These are phyloP conservation scores for Columba guinea DNA, from an alignment of 2,797 vertebrate species.

Conservation along the genomic window DNA sequence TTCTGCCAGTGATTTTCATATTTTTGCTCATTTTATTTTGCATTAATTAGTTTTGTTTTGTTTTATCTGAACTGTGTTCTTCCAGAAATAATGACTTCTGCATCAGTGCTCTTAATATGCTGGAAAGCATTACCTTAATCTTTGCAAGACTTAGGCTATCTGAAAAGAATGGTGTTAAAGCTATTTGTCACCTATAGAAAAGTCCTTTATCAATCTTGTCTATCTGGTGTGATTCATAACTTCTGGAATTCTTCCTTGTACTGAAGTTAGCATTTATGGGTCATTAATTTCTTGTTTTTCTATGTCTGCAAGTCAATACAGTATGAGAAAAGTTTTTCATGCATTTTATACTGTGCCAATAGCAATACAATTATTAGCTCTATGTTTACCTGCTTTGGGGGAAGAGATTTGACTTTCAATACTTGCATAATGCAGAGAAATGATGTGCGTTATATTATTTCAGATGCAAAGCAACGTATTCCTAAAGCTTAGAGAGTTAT, in stretches of 20 bases:
- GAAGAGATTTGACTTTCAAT: neutral
- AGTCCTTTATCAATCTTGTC: neutral
- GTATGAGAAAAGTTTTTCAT: neutral
- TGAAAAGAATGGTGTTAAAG: neutral
- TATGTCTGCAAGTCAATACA: neutral
- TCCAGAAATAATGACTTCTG: neutral
- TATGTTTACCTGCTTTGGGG: neutral
- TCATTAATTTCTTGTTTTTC: constrained; percentile 31
- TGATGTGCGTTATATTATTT: neutral
- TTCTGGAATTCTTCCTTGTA: neutral
- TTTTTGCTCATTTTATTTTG: neutral
- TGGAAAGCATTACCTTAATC: neutral
- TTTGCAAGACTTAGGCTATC: neutral
- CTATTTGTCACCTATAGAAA: neutral
- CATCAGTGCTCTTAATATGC: neutral
- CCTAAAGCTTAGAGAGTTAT: accelerated
- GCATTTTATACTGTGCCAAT: neutral
- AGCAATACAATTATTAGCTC: neutral
- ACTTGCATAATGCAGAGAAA: neutral
- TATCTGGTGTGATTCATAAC: neutral
- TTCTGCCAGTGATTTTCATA: neutral
- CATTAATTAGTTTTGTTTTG: neutral
- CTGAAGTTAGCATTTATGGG: neutral
- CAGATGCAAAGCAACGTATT: neutral
- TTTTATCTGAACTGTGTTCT: neutral